These are phyloP conservation scores for Tetheella fluctuosa DNA, from an alignment of 2,888 invertebrate genomes.

Conservation along the genomic window DNA sequence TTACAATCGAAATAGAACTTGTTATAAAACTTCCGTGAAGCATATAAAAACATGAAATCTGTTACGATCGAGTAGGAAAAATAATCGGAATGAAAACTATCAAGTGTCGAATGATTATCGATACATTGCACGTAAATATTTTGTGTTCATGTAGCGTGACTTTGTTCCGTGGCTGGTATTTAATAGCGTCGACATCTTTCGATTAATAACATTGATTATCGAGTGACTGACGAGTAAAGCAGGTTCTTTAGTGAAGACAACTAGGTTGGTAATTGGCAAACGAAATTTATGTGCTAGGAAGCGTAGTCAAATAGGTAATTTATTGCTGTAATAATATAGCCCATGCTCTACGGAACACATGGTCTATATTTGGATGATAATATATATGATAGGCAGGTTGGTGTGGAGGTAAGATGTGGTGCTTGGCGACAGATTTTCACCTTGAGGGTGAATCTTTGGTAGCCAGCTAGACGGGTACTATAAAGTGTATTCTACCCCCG, in stretches of 20 bases:
- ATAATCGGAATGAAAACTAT: slow-evolving; percentile 26
- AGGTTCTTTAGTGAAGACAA: neutral
- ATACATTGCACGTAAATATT: slow-evolving; percentile 20
- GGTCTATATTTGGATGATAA: no score
- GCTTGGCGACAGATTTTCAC: no score
- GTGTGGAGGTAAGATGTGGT: no score
- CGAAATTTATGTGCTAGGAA: neutral
- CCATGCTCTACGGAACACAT: no score
- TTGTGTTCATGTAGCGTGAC: neutral
- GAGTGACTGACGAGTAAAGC: neutral
- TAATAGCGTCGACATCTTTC: neutral
- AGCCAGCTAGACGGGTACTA: no score
- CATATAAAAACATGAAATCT: neutral
- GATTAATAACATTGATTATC: neutral
- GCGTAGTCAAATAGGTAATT: no score
- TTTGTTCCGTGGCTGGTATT: neutral
- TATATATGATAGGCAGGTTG: no score
- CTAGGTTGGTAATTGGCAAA: neutral
- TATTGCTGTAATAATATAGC: no score
- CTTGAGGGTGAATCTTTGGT: no score
- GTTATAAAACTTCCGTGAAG: neutral
- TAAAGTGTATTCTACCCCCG: no score
- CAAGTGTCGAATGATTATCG: slow-evolving; percentile 18
- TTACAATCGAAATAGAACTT: no score
- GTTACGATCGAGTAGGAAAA: slow-evolving; percentile 12